Evolutionary conservation across 2,797 vertebrate genomes (phyloP), one percentile per base, ranked within the genome.

Genomic region (Pangasius sanitwongsei): DNA sequence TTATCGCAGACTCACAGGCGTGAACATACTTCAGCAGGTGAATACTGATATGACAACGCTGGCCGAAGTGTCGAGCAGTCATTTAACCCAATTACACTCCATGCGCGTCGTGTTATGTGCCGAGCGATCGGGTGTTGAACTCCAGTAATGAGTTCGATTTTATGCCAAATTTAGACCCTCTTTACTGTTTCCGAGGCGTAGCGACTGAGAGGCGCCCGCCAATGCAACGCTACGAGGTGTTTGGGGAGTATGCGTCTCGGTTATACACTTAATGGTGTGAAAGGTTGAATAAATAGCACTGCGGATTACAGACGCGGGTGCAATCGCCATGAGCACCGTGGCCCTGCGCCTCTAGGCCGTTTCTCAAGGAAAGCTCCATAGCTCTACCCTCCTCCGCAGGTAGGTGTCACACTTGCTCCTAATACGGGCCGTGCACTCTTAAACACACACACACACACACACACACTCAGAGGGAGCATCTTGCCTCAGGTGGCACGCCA

Each of bases 391-490:
- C 92, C 96, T 94, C 95, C 95, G 96, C 98, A 98, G 97, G 97
- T 99, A 99, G 98, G 98, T 98, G 98, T 99, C 98, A 98, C 96
- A 98, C 97, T 99, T 98, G 98, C 96, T 96, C 97, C 94, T 97
- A 95, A 95, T 97, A 98, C 98, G 94, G 93, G 93, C 93, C 90
- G 91, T 92, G 93, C 92, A 89, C 92, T 92, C 91, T 90, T 95
- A 37, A 93, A 95, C 77, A 94, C 93, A 75, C 41, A 50, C 44
- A 50, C 91, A 48, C 50, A 94, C 93, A 92, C 92, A 37, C 37
- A 2, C 37, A 92, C 91, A 92, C 91, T 87, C 92, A 93, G 92
- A 93, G 89, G 86, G 90, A 92, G 93, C 91, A 92, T 87, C 88
- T 92, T 87, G 87, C 92, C 93, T 95, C 93, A 89, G 89, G 94